Evolutionary conservation across 2,113 vertebrate species (phyloP), one percentile per base, ranked within the genome.

Genomic region (Cacatua alba): DNA sequence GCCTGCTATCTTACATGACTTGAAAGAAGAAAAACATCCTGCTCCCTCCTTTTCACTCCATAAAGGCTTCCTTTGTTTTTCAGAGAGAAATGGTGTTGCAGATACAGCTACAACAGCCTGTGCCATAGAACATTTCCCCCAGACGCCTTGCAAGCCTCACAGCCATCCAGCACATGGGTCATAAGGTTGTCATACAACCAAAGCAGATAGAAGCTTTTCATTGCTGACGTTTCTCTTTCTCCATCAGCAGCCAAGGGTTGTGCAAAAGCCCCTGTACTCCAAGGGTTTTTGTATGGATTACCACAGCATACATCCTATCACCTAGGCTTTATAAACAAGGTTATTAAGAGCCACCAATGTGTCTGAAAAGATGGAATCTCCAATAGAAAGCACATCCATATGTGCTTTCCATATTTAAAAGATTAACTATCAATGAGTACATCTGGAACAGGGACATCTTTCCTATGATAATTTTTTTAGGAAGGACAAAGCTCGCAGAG

Each of bases 151-250:
- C 39, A 46, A 67, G 33, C 9, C 33, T 60, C 44, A 9, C 49
- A 68, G 0, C 14, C 39, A 0, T 20, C 59, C 74, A 62, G 49
- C 60, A 86, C 23, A 26, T 0, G 1, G 31, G 55, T 74, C 44
- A 37, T 29, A 33, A 31, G 35, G 19, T 1, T 84, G 53, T 21
- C 17, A 9, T 19, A 9, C 0, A 23, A 14, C 69, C 72, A n/a
- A 57, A 65, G 53, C 44, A 72, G 49, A 28, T 8, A 33, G 41
- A 81, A 78, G 9, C 17, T 26, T 49, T 64, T 33, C 52, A 25
- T 31, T 23, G 41, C 13, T 31, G 20, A 13, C 13, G 37, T 28
- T 71, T 52, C 71, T 53, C 15, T 46, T 51, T 28, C 43, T 68
- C 43, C 11, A 9, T 8, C 46, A 87, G 62, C 64, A 78, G 33